phyloP scores from a whole-genome alignment of 1,140 invertebrate species.

The Aradophagus sp. region DNA sequence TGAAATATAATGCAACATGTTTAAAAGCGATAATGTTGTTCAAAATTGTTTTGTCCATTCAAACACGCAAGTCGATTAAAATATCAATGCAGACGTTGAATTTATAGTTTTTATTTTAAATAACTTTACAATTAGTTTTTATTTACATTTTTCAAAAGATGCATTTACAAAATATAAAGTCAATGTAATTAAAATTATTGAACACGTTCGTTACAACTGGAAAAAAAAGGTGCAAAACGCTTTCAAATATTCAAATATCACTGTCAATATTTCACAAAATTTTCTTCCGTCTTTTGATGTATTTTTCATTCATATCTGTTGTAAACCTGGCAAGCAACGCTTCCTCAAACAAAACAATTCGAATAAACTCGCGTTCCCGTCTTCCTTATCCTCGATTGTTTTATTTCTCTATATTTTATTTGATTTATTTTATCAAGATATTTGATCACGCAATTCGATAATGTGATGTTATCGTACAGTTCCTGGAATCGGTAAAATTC shows the following conservation, averaged over 20 bases:
- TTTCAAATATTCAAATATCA: conserved; percentile 15
- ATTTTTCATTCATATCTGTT: conserved; percentile 39
- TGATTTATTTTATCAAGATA: conserved; percentile 39
- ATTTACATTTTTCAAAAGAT: too few relatives aligned
- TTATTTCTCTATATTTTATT: conserved; percentile 51
- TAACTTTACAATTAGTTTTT: too few relatives aligned
- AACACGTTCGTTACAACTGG: too few relatives aligned
- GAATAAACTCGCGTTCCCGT: conserved; percentile 43
- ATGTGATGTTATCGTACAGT: conserved; percentile 35
- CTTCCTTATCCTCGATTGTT: conserved; percentile 47
- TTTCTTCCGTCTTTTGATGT: conserved; percentile 24
- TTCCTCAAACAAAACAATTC: conserved; percentile 53
- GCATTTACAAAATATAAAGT: too few relatives aligned
- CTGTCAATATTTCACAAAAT: conserved; percentile 12
- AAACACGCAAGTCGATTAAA: too few relatives aligned
- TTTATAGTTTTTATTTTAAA: too few relatives aligned
- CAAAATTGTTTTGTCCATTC: too few relatives aligned
- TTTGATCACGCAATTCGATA: conserved; percentile 52
- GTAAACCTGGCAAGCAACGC: conserved; percentile 39
- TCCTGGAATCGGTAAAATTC: too few relatives aligned
- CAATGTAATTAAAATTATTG: too few relatives aligned
- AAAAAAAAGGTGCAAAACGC: conserved; percentile 6
- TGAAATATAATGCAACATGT: too few relatives aligned
- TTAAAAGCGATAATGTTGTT: too few relatives aligned
- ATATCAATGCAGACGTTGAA: too few relatives aligned